Evolutionary conservation across 2,888 invertebrate species (phyloP), one percentile per base, ranked within the genome.

Genomic region (Leptothorax acervorum): DNA sequence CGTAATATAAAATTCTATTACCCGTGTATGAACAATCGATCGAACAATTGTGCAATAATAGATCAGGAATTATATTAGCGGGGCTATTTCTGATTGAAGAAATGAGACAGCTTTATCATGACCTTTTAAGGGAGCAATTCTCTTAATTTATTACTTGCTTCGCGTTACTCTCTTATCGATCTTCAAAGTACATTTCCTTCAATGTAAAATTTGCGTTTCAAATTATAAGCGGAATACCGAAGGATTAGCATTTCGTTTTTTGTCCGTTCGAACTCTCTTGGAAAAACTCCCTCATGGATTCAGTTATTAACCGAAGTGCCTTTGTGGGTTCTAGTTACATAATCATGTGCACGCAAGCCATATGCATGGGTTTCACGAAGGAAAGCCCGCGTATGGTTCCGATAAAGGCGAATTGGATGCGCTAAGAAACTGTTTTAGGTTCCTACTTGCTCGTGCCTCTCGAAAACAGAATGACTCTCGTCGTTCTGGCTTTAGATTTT

Each of bases 291-390:
- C 55, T 82, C 45, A 23, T 28, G 18, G 23, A 71, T 55, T 55
- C 85, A 87, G 85, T 92, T 86, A 89, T 86, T 91, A 92, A 92
- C 90, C 90, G 90, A 90, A 88, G 92, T 92, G 92, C 90, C 90
- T 90, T 91, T 92, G 18, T 68, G 90, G 87, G 87, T 90, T 90
- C 91, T 93, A 92, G 90, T 92, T 90, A 88, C 90, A 90, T 91
- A 92, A 91, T 86, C 90, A 90, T 89, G 89, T 90, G 88, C 83
- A 88, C 87, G 91, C 90, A 90, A 89, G 91, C 89, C 87, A 89
- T 91, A 91, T 88, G 84, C 87, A 3, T 57, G 60, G 71, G 53
- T 68, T 55, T 51, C 42, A 48, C 28, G 53, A 57, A 78, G 53
- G 51, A 55, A 75, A 31, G 28, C 68, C 82, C 76, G 18, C 63